These are phyloP conservation scores for Bubo bubo DNA, from an alignment of 2,113 vertebrate genomes.

Conservation along the genomic window DNA sequence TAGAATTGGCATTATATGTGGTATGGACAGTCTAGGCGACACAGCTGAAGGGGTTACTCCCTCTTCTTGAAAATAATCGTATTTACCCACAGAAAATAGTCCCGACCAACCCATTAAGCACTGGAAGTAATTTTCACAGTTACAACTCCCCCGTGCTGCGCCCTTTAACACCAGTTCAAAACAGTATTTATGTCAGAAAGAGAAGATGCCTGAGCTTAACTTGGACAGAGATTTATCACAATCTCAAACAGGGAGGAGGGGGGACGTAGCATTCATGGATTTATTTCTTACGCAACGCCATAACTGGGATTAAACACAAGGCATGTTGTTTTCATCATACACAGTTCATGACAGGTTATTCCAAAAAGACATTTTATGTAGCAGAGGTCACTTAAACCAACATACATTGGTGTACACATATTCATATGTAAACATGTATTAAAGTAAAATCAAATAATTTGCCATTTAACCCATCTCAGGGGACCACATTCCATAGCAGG, in stretches of 20 bases:
- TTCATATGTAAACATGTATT: fast-evolving
- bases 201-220: not conserved
- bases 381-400: not conserved
- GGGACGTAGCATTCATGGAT: not conserved
- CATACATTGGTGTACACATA: fast-evolving
- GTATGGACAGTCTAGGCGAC: not conserved
- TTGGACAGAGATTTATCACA: not conserved
- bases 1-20: fast-evolving
- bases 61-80: not conserved
- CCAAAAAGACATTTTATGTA: not conserved
- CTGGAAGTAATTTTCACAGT: not conserved
- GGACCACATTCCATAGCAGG: not conserved
- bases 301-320: not conserved
- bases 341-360: not conserved
- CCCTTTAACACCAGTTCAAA: not conserved
- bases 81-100: not conserved
- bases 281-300: not conserved
- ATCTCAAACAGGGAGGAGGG: not conserved
- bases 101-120: not conserved
- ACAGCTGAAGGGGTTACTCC: not conserved
- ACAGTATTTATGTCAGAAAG: not conserved
- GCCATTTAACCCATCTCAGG: not conserved
- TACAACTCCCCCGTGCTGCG: not conserved
- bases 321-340: not conserved
- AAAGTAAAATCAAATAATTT: not conserved